Evolutionary conservation across 2,113 vertebrate species (phyloP), one percentile per base, ranked within the genome.

Genomic region (Paradisaea rubra): DNA sequence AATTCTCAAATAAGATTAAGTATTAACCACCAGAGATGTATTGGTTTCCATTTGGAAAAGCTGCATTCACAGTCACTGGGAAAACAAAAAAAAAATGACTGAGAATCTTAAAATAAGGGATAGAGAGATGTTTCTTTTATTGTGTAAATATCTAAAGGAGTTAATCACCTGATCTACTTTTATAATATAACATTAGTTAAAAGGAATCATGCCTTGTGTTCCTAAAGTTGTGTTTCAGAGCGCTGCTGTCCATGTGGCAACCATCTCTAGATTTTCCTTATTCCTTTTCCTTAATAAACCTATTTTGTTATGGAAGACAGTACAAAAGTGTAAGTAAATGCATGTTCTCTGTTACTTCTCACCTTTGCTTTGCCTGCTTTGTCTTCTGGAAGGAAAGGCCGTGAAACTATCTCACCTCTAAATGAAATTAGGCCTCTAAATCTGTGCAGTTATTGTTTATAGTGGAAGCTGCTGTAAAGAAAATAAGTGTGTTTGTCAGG

Each of bases 1-100:
- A 78, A 65, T 96, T 95, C 83, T 93, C 53, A 87, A 53, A n/a
- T 23, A 53, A 82, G 35, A 47, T 68, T 83, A 92, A 85, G 15
- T 76, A 70, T 81, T 54, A 74, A 88, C 11, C 6, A 15, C 7
- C 31, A 27, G 15, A 49, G 14, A 33, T 39, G 2, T 16, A 28
- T 15, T 39, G 10, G 22, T 4, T 4, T 60, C 5, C 6, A 27
- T n/a, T 27, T 56, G 30, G 22, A 68, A 71, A 89, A 69, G 5
- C 2, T 14, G 0, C 4, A 25, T 69, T 86, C n/a, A 44, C 7
- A 3, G 31, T 54, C 25, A 31, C 2, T 10, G 6, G 7, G 9
- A 66, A 84, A 87, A 28, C 3, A 59, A 64, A 25, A 25, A 73
- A 39, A 54, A 45, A 60, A 27, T 22, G 2, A 7, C 6, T 2